Evolutionary conservation across 2,888 invertebrate species (phyloP), one percentile per base, ranked within the genome.

Genomic region (Melanostoma scalare): DNA sequence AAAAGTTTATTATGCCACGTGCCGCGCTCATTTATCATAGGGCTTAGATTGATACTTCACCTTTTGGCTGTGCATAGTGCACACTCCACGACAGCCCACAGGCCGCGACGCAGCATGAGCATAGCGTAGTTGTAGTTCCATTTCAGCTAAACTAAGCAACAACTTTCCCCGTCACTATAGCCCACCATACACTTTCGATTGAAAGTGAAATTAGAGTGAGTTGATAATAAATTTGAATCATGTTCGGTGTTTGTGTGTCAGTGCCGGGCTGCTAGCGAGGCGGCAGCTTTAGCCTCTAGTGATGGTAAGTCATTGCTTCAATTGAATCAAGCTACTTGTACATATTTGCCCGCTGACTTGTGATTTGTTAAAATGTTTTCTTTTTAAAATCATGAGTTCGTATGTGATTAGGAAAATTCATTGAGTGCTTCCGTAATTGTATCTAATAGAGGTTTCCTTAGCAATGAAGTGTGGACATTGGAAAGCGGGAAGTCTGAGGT

Each of bases 201-300:
- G 46, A 81, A 81, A 81, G 76, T 81, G 72, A 76, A 81, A 72
- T 81, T 76, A 81, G 76, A 72, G 65, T 81, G 80, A 76, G 76
- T 72, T 71, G 71, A 81, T 75, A 80, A 80, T 75, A 80, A 80
- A 80, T 80, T 81, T 76, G 36, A 75, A 72, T 53, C 67, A 76
- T 76, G 76, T 67, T 72, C 35, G 63, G 20, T 58, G 69, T 31
- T 46, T 48, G 48, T 42, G n/a, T 50, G 63, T 35, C 35, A 50
- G 50, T 38, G 38, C 63, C 48, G 63, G 63, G n/a, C 63, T 9
- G 36, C 38, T n/a, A 10, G 10, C 44, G 3, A 4, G 44, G 53
- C 31, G 30, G 55, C 20, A 33, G 53, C 33, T 10, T 20, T 20
- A 20, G 20, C 20, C 20, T 20, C 20, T 20, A 20, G 42, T 31